Conservation (phyloP, 2,797 vertebrate species). For the Syndactyla subalaris region DNA sequence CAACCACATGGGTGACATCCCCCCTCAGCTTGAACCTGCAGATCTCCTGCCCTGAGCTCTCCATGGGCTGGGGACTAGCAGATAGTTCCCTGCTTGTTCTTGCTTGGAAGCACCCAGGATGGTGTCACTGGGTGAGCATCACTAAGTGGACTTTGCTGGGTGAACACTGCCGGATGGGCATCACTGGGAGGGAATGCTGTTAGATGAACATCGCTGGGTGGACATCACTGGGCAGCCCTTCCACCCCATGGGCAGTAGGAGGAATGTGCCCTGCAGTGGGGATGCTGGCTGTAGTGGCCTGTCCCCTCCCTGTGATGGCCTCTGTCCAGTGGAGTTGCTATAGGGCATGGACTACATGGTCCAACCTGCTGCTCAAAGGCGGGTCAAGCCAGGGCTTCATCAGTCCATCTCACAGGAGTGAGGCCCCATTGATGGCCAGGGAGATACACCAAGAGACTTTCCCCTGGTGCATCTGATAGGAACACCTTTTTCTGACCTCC, state of each 20-base stretch:
- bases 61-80: neutral
- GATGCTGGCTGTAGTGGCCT: rapidly evolving
- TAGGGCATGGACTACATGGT: neutral
- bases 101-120: neutral
- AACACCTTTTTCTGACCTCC: neutral
- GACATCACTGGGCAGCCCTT: neutral
- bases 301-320: neutral
- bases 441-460: neutral
- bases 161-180: too few species aligned
- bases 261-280: neutral
- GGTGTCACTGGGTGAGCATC: too few species aligned
- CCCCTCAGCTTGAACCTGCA: neutral
- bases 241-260: neutral
- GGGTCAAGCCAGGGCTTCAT: neutral
- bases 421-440: neutral
- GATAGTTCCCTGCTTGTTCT: neutral
- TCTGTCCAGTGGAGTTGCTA: neutral
- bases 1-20: neutral
- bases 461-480: neutral
- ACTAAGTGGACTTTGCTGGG: neutral
- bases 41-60: neutral
- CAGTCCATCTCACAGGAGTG: rapidly evolving
- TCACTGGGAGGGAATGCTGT: neutral
- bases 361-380: neutral
- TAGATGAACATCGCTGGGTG: neutral